A percentile compares a stretch with the other conserved stretches of the same genome.
These are phyloP conservation scores for Dynastes maya DNA, from an alignment of 2,888 invertebrate species.

Conservation along the genomic window DNA sequence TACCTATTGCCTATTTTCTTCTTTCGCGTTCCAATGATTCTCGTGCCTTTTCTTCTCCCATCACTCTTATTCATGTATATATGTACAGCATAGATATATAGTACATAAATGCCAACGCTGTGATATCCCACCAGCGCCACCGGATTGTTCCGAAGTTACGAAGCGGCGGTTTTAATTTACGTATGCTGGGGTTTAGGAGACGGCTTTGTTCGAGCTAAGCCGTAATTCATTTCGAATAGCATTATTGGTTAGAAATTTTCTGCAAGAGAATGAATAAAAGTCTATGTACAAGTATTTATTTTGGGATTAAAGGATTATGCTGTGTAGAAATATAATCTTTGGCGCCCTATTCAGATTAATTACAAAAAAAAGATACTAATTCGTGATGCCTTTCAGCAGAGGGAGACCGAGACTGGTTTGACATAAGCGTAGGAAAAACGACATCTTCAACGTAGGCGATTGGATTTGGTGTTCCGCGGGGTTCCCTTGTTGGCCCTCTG, in stretches of 20 bases:
- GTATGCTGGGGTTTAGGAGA: slow-evolving; percentile 8
- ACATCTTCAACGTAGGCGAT: no score
- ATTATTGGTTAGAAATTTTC: neutral
- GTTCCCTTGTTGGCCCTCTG: no score
- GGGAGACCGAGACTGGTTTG: no score
- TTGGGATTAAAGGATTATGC: no score
- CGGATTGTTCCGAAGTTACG: slow-evolving; percentile 2
- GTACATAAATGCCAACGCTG: slow-evolving; percentile 7
- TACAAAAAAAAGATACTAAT: no score
- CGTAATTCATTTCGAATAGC: slow-evolving; percentile 16
- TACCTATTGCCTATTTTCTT: slow-evolving; percentile 17
- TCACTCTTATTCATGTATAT: slow-evolving; percentile 39
- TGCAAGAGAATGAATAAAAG: neutral
- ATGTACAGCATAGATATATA: slow-evolving; percentile 10
- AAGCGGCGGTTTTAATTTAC: slow-evolving; percentile 35
- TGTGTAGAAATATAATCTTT: no score
- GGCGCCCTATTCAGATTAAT: no score
- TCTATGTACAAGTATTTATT: neutral
- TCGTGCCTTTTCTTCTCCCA: slow-evolving; percentile 17
- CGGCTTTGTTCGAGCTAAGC: slow-evolving; percentile 34
- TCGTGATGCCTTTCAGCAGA: no score
- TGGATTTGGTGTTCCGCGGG: no score
- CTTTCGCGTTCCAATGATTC: neutral
- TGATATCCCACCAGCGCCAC: neutral
- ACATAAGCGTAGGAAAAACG: no score